These are phyloP conservation scores for Hypomecis atomaria DNA, from an alignment of 2,888 invertebrate genomes.

Conservation along the genomic window DNA sequence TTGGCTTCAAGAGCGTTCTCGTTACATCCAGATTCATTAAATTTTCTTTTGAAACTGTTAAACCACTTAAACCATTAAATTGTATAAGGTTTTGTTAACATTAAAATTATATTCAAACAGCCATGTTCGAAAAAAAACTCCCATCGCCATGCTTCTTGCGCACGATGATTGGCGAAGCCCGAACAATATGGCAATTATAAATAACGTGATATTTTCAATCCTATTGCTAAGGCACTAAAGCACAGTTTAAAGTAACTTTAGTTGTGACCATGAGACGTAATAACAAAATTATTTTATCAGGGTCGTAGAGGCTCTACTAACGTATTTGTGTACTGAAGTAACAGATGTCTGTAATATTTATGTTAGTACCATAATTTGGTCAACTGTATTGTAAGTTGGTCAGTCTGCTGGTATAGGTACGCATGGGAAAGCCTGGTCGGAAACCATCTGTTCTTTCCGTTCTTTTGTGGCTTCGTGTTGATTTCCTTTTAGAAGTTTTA, in stretches of 20 bases:
- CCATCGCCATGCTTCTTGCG: conserved; percentile 38
- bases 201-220: conserved; percentile 5
- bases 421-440: conserved; percentile 32
- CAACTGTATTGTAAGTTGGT: conserved; percentile 1
- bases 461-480: conserved; percentile 42
- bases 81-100: neutral
- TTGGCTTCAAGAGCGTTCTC: too few species aligned
- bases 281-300: neutral
- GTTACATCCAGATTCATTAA: too few species aligned
- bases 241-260: conserved; percentile 1
- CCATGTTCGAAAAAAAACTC: conserved; percentile 29
- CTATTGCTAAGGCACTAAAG: conserved; percentile 7
- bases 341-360: neutral
- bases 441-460: conserved; percentile 43
- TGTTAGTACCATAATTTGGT: neutral
- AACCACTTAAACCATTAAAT: too few species aligned
- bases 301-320: neutral
- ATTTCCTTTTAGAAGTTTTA: conserved; percentile 32
- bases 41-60: too few species aligned
- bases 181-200: conserved; percentile 40
- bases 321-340: neutral
- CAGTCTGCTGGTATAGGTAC: neutral
- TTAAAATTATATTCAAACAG: conserved; percentile 19
- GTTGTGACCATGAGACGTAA: conserved; percentile 11
- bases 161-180: conserved; percentile 36